Percentiles rank a stretch among this genome's conserved stretches.
Conservation (phyloP, 1,140 invertebrate genomes). For the Thaumetopoea pityocampa region DNA sequence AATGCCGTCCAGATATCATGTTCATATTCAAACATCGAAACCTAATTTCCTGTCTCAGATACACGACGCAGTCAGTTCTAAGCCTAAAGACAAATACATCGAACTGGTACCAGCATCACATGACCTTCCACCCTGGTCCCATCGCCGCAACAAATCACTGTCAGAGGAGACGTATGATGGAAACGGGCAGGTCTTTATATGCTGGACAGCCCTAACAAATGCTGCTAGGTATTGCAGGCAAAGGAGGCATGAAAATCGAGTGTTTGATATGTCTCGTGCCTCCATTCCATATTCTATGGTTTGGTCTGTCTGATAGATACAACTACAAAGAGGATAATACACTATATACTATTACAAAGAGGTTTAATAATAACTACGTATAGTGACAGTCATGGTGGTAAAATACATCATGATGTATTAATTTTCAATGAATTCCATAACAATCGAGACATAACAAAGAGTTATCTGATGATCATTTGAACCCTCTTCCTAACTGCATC, state of each 20-base stretch:
- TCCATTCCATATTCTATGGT: too few species aligned
- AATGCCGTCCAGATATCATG: constrained; percentile 36
- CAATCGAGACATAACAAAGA: too few species aligned
- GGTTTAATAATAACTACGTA: too few species aligned
- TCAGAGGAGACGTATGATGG: constrained; percentile 21
- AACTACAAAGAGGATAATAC: too few species aligned
- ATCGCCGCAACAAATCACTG: constrained; percentile 2
- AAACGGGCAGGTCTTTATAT: constrained; percentile 24
- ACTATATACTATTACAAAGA: too few species aligned
- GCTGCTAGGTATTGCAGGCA: constrained; percentile 21
- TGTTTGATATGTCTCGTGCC: constrained; percentile 16
- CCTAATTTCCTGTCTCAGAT: constrained; percentile 73
- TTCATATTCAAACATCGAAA: constrained; percentile 61
- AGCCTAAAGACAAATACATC: constrained; percentile 67
- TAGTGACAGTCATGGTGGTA: too few species aligned
- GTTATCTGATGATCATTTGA: too few species aligned
- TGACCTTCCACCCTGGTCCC: constrained; percentile 30
- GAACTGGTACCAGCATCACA: constrained; percentile 29
- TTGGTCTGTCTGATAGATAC: too few species aligned
- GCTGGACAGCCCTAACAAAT: constrained; percentile 18
- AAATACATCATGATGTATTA: too few species aligned
- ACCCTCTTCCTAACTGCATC: too few species aligned
- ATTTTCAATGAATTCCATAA: too few species aligned
- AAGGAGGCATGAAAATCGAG: constrained; percentile 26
- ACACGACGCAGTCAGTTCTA: constrained; percentile 44